Conservation (phyloP, 1,140 invertebrate genomes). For the Drosophila busckii region DNA sequence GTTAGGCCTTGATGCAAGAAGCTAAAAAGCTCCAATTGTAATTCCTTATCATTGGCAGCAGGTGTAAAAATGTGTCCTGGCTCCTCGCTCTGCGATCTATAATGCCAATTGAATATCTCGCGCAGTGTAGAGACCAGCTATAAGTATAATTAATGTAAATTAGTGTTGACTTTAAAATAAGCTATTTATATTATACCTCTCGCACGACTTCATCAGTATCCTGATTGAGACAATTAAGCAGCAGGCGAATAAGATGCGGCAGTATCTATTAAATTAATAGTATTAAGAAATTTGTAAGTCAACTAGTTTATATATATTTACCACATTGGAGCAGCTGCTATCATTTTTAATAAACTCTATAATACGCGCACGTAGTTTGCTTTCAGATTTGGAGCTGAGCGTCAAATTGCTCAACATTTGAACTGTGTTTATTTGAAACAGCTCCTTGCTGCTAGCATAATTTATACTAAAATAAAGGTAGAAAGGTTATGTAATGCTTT, state of each 20-base stretch:
- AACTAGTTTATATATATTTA: conserved; percentile 1
- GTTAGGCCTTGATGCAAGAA: conserved; percentile 55
- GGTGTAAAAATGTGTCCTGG: not conserved
- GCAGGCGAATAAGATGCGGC: conserved; percentile 55
- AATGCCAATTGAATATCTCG: conserved; percentile 54
- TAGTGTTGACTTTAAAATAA: not conserved
- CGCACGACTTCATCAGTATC: conserved; percentile 58
- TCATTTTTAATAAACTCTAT: conserved; percentile 59
- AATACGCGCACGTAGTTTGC: conserved; percentile 46
- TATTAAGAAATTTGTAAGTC: not conserved
- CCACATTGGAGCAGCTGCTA: conserved; percentile 36
- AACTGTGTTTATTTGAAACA: conserved; percentile 54
- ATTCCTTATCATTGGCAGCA: conserved; percentile 33
- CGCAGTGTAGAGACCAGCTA: conserved; percentile 61
- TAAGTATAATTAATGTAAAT: not conserved
- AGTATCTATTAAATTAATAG: conserved; percentile 27
- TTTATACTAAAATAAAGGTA: conserved; percentile 44
- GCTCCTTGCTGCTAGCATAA: conserved; percentile 52
- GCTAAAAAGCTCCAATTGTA: conserved; percentile 59
- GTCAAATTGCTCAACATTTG: conserved; percentile 62
- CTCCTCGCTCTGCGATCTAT: conserved; percentile 4
- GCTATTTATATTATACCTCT: conserved; percentile 36
- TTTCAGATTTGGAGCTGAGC: conserved; percentile 46
- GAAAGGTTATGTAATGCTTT: not conserved
- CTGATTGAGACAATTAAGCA: conserved; percentile 60